Percentiles rank a stretch among this genome's conserved stretches.
These are phyloP conservation scores for Hipparchia semele DNA, from an alignment of 2,888 invertebrate species.

Conservation along the genomic window DNA sequence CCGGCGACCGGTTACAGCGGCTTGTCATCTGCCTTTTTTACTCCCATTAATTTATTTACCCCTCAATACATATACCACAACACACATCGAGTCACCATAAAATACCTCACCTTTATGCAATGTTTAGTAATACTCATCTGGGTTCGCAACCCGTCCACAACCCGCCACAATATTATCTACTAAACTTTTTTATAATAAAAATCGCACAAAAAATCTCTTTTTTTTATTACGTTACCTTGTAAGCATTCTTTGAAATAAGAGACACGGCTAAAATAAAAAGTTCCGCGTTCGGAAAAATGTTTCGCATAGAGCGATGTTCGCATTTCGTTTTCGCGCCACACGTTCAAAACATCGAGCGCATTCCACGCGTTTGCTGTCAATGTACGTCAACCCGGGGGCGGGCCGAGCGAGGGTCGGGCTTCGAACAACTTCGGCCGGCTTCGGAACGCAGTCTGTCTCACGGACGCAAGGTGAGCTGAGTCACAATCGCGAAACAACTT, in stretches of 20 bases:
- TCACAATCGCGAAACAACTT: slow-evolving; percentile 52
- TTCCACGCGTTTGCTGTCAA: slow-evolving; percentile 65
- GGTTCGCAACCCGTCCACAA: slow-evolving; percentile 18
- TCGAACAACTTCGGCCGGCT: slow-evolving; percentile 60
- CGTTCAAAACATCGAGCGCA: slow-evolving; percentile 65
- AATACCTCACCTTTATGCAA: slow-evolving; percentile 35
- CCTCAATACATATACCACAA: slow-evolving; percentile 60
- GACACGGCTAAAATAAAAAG: slow-evolving; percentile 19
- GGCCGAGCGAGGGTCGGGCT: slow-evolving; percentile 58
- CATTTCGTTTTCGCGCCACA: slow-evolving; percentile 60
- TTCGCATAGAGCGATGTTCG: slow-evolving; percentile 46
- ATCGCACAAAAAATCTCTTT: not conserved
- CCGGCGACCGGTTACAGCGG: slow-evolving; percentile 63
- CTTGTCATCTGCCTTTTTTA: slow-evolving; percentile 65
- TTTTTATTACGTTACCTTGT: not conserved
- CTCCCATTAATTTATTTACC: slow-evolving; percentile 66
- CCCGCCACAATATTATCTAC: slow-evolving; percentile 3
- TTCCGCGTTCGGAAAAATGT: slow-evolving; percentile 37
- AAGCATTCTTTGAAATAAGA: not conserved
- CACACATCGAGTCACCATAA: slow-evolving; percentile 53
- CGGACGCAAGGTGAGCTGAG: slow-evolving; percentile 66
- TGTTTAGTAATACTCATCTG: slow-evolving; percentile 28
- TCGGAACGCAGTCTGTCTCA: slow-evolving; percentile 59
- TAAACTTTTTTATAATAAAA: not conserved
- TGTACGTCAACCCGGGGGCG: slow-evolving; percentile 63